Evolutionary conservation across 1,140 invertebrate species (phyloP), one percentile per base, ranked within the genome.

Genomic region (Microplitis demolitor): DNA sequence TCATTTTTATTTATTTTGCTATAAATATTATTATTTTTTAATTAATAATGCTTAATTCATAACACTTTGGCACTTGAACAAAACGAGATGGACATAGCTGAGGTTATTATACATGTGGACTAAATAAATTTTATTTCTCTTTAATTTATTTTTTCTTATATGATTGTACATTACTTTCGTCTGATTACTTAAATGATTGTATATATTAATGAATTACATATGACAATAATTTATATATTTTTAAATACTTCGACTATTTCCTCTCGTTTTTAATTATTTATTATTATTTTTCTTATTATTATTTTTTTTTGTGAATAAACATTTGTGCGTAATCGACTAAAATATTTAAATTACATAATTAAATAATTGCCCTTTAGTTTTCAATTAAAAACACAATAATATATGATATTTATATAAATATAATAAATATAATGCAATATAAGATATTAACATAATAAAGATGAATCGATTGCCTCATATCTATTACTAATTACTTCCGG

Each of bases 401-500:
- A 24, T 3, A 37, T 2, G 14, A n/a, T 63, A n/a, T 64, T 45
- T 64, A 6, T 51, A 31, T 63, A 11, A 63, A 70, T 70, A 24
- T n/a, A 50, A 69, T 58, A n/a, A 53, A 62, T 50, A 33, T 5
- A 31, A 54, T 13, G 53, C 6, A 68, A 61, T 39, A 70, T 56
- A 51, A 50, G 13, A 62, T n/a, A 51, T 34, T 14, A 35, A 50
- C 1, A 63, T 13, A 53, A 63, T 63, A 60, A 66, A 45, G 62
- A 66, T 50, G 62, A 66, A 72, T 72, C n/a, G 16, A 72, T 72
- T 72, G 70, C 58, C 70, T 56, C 62, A n/a, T 56, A 56, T 66
- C 50, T 60, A 35, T 11, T 16, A 39, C n/a, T 73, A 66, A 70
- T 66, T 34, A 33, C 50, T 63, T 70, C 74, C 67, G 71, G 64